phyloP scores from a whole-genome alignment of 2,888 invertebrate species.

The Metellina segmentata region DNA sequence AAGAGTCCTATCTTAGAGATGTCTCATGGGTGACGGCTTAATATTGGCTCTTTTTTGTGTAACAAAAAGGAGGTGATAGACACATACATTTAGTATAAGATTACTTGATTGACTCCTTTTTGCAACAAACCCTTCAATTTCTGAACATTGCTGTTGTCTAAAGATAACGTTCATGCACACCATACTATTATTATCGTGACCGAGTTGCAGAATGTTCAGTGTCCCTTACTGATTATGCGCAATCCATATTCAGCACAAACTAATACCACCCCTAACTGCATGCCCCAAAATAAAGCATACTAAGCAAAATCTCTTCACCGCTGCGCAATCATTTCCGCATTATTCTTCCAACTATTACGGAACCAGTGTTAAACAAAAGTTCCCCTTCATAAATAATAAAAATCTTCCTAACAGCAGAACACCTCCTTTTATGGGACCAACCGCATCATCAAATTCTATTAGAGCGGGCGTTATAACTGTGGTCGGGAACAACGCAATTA shows the following conservation, averaged over 20 bases:
- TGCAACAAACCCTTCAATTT: too few species aligned
- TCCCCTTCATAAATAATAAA: not conserved
- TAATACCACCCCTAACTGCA: not conserved
- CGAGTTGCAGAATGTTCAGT: not conserved
- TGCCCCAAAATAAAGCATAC: not conserved
- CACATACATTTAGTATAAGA: too few species aligned
- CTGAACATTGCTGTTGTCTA: too few species aligned
- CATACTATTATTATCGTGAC: too few species aligned
- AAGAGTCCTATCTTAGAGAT: too few species aligned
- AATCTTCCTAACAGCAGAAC: not conserved
- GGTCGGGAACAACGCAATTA: not conserved
- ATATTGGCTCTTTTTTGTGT: too few species aligned
- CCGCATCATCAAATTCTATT: not conserved
- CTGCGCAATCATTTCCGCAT: not conserved
- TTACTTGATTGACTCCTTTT: too few species aligned
- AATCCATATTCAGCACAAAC: not conserved
- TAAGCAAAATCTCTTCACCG: not conserved
- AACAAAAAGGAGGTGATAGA: too few species aligned
- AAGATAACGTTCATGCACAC: too few species aligned
- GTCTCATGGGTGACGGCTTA: too few species aligned
- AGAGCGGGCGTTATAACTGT: not conserved
- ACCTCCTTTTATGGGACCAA: not conserved
- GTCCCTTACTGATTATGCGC: not conserved
- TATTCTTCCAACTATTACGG: not conserved
- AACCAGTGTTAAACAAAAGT: not conserved